Percentiles rank a stretch among this genome's conserved stretches.
phyloP scores from a whole-genome alignment of 2,113 vertebrate species.

The Rallus limicola region DNA sequence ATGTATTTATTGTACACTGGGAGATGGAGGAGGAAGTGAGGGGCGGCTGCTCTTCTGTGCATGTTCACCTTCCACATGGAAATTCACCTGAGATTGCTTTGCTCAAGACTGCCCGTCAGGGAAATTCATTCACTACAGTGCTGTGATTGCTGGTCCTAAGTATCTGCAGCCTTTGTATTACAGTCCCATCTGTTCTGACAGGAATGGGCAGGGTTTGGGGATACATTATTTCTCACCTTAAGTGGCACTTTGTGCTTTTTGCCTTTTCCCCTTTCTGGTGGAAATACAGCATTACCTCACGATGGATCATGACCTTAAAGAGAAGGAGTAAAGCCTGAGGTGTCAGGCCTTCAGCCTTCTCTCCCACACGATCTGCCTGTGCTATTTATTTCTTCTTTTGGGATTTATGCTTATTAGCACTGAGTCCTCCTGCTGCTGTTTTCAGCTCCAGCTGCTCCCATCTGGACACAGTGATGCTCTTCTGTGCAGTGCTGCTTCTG shows the following conservation, averaged over 20 bases:
- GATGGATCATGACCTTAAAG: background rate
- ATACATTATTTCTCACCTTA: accelerated
- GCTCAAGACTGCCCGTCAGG: background rate
- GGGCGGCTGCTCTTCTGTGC: background rate
- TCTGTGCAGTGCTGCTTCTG: background rate
- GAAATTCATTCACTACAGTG: background rate
- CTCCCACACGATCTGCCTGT: background rate
- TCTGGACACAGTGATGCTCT: background rate
- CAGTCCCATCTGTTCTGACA: background rate
- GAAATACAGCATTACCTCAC: accelerated
- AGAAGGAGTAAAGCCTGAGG: background rate
- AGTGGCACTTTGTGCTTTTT: background rate
- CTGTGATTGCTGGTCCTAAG: background rate
- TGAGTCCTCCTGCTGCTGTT: background rate
- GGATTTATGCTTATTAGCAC: background rate
- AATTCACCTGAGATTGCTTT: background rate
- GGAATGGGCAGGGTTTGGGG: background rate
- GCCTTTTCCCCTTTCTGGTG: background rate
- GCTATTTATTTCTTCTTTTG: background rate
- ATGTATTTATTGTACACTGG: background rate
- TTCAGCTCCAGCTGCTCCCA: constrained; percentile 43
- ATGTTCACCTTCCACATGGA: background rate
- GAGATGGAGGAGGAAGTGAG: background rate
- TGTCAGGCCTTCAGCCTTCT: background rate
- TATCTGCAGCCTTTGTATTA: background rate